A percentile compares a stretch with the other conserved stretches of the same genome.
Conservation (phyloP, 2,888 invertebrate species). For the Caenorhabditis afra region DNA sequence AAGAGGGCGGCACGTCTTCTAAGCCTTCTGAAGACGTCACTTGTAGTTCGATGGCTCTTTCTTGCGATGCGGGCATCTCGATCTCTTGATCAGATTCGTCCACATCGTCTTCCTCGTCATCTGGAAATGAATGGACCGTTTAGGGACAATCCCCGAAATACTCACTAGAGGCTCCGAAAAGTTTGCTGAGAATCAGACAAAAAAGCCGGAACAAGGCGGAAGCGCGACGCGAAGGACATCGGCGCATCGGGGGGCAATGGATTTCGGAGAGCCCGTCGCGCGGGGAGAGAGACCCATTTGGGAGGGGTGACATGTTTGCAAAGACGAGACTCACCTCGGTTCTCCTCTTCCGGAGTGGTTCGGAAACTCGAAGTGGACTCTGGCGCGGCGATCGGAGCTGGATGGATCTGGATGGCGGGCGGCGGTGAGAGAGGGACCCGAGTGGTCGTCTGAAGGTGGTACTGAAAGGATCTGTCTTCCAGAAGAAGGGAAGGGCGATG, state of each 20-base stretch:
- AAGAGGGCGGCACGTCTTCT: not conserved
- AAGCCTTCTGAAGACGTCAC: not conserved
- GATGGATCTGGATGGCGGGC: slow-evolving; percentile 42
- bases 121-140: not conserved
- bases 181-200: slow-evolving; percentile 29
- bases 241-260: slow-evolving; percentile 15
- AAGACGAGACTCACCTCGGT: slow-evolving; percentile 40
- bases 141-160: not conserved
- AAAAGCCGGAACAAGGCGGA: slow-evolving; percentile 41
- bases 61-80: slow-evolving; percentile 1
- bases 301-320: slow-evolving; percentile 50
- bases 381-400: slow-evolving; percentile 64
- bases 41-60: not conserved
- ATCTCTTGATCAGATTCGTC: slow-evolving; percentile 34
- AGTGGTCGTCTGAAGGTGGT: slow-evolving; percentile 34
- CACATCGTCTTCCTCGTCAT: slow-evolving; percentile 31
- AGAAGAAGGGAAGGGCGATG: too few species aligned
- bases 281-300: too few species aligned
- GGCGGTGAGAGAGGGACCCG: slow-evolving; percentile 34
- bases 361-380: slow-evolving; percentile 64
- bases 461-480: slow-evolving; percentile 11
- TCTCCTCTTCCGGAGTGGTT: slow-evolving; percentile 43
- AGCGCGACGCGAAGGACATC: slow-evolving; percentile 37
- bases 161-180: slow-evolving; percentile 30
- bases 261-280: slow-evolving; percentile 10